Conservation (phyloP, 1,140 invertebrate genomes). For the Tetramorium alpestre region DNA sequence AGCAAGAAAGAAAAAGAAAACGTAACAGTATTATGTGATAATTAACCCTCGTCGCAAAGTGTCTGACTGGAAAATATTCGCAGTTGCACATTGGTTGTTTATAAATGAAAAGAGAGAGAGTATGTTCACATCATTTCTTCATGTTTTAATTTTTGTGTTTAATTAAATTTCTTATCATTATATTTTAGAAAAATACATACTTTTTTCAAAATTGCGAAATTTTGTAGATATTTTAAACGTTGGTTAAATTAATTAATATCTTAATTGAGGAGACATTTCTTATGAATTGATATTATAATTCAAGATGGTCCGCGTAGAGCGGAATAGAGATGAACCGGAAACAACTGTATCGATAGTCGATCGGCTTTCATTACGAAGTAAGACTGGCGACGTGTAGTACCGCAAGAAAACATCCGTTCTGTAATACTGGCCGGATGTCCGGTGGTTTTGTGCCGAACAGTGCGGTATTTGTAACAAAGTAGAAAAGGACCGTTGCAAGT, state of each 20-base stretch:
- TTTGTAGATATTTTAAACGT: not conserved
- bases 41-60: not conserved
- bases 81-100: not conserved
- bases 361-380: slow-evolving; percentile 6
- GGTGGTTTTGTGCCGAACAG: slow-evolving; percentile 43
- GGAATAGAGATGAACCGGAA: not conserved
- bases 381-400: not conserved
- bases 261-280: not conserved
- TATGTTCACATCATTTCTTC: not conserved
- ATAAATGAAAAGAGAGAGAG: not conserved
- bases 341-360: slow-evolving; percentile 22
- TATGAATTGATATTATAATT: not conserved
- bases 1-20: not conserved
- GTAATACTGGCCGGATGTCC: slow-evolving; percentile 33
- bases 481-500: not conserved
- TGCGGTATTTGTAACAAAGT: slow-evolving; percentile 42
- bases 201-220: not conserved
- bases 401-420: slow-evolving; percentile 49
- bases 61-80: not conserved
- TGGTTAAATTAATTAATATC: slow-evolving; percentile 9
- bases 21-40: not conserved
- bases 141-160: not conserved
- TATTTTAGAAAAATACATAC: not conserved
- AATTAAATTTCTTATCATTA: not conserved
- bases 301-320: not conserved